Evolutionary conservation across 37 sponge, comb jelly and placozoan species (phyloP).

Genomic region (Spongilla lacustris): DNA sequence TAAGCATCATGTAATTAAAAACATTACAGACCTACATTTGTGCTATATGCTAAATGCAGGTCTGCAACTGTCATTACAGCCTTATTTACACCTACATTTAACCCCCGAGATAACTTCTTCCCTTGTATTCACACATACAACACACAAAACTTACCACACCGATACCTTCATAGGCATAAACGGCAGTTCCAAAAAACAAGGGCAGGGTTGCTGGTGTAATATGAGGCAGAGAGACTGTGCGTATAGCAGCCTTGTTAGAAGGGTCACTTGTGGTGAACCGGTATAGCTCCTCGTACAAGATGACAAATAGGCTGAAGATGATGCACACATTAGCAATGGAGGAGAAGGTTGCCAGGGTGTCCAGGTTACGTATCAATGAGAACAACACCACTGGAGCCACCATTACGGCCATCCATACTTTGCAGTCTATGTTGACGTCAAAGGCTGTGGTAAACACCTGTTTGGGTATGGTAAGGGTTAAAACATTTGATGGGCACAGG

Average conservation of each 20-base stretch:
- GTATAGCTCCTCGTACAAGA: slow-evolving; percentile 53
- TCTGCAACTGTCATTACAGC: too few relatives aligned
- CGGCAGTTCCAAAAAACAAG: slow-evolving; percentile 88
- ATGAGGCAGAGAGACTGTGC: background rate
- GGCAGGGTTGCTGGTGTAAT: slow-evolving; percentile 21
- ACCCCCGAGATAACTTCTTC: too few relatives aligned
- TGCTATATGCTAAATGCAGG: too few relatives aligned
- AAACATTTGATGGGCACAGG: too few relatives aligned
- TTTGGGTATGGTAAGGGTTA: background rate
- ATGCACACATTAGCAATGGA: slow-evolving; percentile 84
- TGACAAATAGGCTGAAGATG: slow-evolving; percentile 35
- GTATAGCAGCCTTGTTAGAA: slow-evolving; percentile 6
- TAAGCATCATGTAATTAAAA: too few relatives aligned
- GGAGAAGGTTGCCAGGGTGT: slow-evolving; percentile 80
- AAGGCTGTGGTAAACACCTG: slow-evolving; percentile 50
- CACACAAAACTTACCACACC: slow-evolving; percentile 73
- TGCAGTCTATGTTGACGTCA: slow-evolving; percentile 7
- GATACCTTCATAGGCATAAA: slow-evolving; percentile 93
- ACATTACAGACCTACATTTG: too few relatives aligned
- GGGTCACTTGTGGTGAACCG: slow-evolving; percentile 12
- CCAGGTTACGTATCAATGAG: slow-evolving; percentile 83
- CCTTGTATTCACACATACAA: slow-evolving; percentile 1
- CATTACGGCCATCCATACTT: slow-evolving; percentile 59
- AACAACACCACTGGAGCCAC: slow-evolving; percentile 67
- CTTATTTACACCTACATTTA: too few relatives aligned